Base-by-base conservation (phyloP, 2,113 vertebrate genomes). In the Psephotus haematonotus region DNA sequence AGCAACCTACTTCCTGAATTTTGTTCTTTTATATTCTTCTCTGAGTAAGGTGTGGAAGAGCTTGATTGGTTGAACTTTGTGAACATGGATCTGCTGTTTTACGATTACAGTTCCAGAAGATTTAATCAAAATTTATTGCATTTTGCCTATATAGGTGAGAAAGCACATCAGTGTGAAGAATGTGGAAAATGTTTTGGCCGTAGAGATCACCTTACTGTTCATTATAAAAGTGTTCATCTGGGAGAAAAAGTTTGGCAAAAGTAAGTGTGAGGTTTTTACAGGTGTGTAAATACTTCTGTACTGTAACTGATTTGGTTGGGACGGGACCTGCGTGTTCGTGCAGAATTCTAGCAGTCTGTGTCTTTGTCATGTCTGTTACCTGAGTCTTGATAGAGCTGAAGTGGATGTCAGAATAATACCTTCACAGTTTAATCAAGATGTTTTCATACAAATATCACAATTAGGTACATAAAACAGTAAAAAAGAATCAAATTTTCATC, bases 221-320 rank as follows among this genome's bases (percentile, higher is more conserved):
- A 99, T 96, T 99, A 99, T 92, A 99, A 98, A 97, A 99, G 98
- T 35, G 99, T 99, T 90, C 99, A 99, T 96, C 97, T 99, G 50
- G 99, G 99, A 95, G 99, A 99, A 95, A 99, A 99, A 91, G 99
- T 99, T 44, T 99, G 99, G 99, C 99, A 99, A 95, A 99, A 99
- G 99, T 99, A 98, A 98, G 98, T 98, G 28, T 25, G 44, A 18
- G 1, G 0, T 47, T 86, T 79, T 65, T 65, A 19, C 47, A 81
- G 5, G 37, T 81, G 80, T 1, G 1, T 75, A 65, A 85, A 53
- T 50, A 9, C 31, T 50, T 89, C 19, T n/a, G 12, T 69, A 11
- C 17, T 59, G 17, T 70, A 52, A 41, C 7, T 41, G 71, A 47
- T 75, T 49, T 62, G 68, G 6, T 29, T 71, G 27, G 28, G 41